Conservation (phyloP, 2,888 invertebrate genomes). For the Dolichopus griseipennis region DNA sequence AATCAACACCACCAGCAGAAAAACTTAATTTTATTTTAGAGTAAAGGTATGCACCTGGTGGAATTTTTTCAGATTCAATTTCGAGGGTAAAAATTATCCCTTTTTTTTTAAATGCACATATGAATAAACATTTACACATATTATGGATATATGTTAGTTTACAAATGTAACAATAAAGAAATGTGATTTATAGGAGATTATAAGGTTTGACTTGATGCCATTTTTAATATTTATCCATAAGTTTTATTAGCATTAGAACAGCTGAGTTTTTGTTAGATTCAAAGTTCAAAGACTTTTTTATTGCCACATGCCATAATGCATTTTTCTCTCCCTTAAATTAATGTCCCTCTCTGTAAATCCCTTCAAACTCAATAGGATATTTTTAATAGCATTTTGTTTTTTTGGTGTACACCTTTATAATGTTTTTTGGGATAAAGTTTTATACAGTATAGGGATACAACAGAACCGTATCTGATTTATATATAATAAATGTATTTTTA, state of each 20-base stretch:
- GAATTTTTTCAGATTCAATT: not conserved
- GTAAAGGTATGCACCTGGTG: not conserved
- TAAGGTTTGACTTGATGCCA: not conserved
- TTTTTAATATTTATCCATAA: not conserved
- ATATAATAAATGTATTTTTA: no score
- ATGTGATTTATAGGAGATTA: not conserved
- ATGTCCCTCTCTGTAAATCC: no score
- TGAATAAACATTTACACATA: not conserved
- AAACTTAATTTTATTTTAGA: not conserved
- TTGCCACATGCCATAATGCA: conserved; percentile 2
- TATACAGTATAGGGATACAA: no score
- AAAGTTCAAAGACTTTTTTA: not conserved
- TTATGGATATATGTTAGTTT: not conserved
- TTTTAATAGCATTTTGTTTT: no score
- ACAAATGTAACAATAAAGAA: not conserved
- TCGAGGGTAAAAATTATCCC: not conserved
- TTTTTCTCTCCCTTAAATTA: not conserved
- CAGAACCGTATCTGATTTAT: no score
- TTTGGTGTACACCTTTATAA: no score
- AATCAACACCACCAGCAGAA: not conserved
- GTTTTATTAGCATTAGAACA: not conserved
- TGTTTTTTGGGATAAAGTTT: no score
- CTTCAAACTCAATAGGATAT: no score
- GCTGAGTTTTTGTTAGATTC: not conserved
- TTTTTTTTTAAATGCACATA: not conserved